Conservation (phyloP, 2,797 vertebrate genomes). For the Enteromius radiatus region DNA sequence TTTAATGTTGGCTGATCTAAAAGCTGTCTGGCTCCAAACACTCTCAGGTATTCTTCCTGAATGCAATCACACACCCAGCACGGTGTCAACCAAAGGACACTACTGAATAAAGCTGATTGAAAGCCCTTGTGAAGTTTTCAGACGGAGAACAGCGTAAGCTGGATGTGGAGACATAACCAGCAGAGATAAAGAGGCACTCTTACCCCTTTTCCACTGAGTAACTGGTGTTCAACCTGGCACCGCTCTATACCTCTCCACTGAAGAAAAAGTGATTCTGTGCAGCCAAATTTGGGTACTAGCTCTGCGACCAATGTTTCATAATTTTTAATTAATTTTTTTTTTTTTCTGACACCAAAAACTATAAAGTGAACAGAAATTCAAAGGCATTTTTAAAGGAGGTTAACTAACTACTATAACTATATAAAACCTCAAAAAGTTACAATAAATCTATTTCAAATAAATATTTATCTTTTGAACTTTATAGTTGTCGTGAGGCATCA, state of each 20-base stretch:
- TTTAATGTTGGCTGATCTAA: neutral
- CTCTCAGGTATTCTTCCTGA: neutral
- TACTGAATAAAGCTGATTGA: constrained; percentile 3
- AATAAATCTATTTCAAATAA: neutral
- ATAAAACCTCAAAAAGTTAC: too few relatives aligned
- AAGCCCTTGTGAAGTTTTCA: constrained; percentile 1
- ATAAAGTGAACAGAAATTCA: too few relatives aligned
- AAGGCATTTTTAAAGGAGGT: too few relatives aligned
- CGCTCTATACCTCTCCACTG: neutral
- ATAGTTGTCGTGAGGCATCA: too few relatives aligned
- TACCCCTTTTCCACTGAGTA: neutral
- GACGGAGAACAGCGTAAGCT: neutral
- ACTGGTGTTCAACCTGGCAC: neutral
- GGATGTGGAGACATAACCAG: neutral
- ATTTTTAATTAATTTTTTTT: too few relatives aligned
- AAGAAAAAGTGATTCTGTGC: neutral
- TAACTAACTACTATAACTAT: too few relatives aligned
- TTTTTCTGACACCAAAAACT: neutral
- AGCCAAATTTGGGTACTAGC: neutral
- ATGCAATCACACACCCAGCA: neutral
- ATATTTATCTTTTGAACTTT: too few relatives aligned
- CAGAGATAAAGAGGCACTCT: constrained; percentile 3
- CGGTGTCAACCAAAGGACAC: neutral
- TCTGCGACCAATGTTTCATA: too few relatives aligned
- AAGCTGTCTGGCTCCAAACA: neutral